These are phyloP conservation scores for Copidosoma floridanum DNA, from an alignment of 1,140 invertebrate genomes.

Conservation along the genomic window DNA sequence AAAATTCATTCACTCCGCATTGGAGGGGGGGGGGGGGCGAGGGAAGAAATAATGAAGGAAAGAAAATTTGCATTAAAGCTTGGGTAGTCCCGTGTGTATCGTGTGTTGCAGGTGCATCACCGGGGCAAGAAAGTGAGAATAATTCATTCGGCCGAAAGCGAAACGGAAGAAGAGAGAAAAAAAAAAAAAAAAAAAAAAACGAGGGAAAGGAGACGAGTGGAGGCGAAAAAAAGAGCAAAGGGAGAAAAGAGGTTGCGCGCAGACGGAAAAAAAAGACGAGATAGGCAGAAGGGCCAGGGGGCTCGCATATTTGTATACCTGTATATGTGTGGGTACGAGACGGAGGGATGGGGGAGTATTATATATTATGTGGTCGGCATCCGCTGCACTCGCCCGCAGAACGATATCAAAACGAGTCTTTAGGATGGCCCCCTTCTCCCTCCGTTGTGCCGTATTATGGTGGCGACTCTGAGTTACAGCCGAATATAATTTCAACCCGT, in stretches of 20 bases:
- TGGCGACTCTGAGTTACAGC: no score
- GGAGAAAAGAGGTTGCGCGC: constrained; percentile 30
- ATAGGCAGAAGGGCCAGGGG: no score
- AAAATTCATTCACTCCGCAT: no score
- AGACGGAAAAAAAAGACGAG: constrained; percentile 35
- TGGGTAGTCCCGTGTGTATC: neutral
- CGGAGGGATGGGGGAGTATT: no score
- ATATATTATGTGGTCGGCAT: neutral
- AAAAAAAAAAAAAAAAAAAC: no score
- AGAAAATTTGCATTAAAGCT: constrained; percentile 17
- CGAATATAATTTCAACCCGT: constrained; percentile 5
- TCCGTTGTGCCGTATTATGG: no score
- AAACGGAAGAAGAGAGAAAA: constrained; percentile 19
- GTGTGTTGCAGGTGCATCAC: constrained; percentile 23
- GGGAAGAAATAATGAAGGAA: no score
- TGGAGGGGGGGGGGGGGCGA: neutral
- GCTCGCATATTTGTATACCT: no score
- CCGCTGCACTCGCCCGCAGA: neutral
- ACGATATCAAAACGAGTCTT: constrained; percentile 23
- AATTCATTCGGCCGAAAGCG: constrained; percentile 31
- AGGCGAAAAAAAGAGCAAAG: constrained; percentile 26
- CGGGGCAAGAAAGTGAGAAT: constrained; percentile 35
- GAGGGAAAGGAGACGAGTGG: constrained; percentile 16
- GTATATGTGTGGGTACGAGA: no score
- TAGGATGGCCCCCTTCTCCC: constrained; percentile 7